Base-by-base conservation (phyloP, 2,888 invertebrate genomes). In the Drosophila eohydei region DNA sequence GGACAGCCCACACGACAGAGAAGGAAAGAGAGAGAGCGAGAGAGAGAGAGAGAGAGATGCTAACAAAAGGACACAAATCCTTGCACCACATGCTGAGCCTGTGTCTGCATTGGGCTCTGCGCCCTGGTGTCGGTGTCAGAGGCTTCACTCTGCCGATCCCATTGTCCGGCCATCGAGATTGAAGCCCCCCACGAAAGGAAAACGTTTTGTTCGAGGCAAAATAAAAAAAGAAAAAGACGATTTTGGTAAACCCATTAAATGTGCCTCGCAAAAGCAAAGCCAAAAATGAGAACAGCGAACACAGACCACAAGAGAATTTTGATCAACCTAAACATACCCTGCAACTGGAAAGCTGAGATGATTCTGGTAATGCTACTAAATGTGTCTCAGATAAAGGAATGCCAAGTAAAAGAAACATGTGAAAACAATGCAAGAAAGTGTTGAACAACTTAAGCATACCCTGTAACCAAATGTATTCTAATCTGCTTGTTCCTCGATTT, bases 81-180 rank as follows among this genome's bases (percentile, higher is more conserved):
- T 71, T 68, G 68, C 70, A 80, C 89, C 84, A 87, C 84, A 89
- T 89, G 84, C 88, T 87, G 84, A 75, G 80, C 30, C 60, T 57
- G 36, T 66, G 32, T 79, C 54, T 62, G 55, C 44, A 34, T 14
- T 43, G 57, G 41, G 21, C 69, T 48, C 43, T 44, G 58, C 30
- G 32, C 54, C 26, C 57, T 55, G 57, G 61, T 28, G 52, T 40
- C 74, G 57, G 32, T 50, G 48, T 54, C 63, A 43, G 32, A 43
- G 32, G 34, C 21, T 51, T 62, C 54, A 28, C 43, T 63, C 28
- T 11, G 11, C 60, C 56, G 60, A 16, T 41, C 55, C 70, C 64
- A 68, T 78, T 79, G 78, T 81, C 67, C 62, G 51, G 41, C 59
- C 66, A 50, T 32, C 61, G 74, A 61, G 59, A 73, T 66, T 65